These are phyloP conservation scores for Mola mola DNA, from an alignment of 2,113 vertebrate species.

Conservation along the genomic window DNA sequence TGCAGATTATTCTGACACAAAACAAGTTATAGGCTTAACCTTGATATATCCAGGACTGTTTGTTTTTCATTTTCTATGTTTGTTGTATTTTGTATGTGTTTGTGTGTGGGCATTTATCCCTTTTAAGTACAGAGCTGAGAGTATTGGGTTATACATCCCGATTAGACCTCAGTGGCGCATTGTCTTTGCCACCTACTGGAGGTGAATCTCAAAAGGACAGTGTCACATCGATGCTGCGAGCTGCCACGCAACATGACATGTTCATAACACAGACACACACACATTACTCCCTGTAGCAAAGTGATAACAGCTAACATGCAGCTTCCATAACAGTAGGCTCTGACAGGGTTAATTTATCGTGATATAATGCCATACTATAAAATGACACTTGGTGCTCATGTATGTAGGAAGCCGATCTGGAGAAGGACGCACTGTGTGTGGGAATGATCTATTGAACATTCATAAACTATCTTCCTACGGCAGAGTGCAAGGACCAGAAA, in stretches of 20 bases:
- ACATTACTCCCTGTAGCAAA: slow-evolving; percentile 23
- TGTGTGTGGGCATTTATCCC: neutral
- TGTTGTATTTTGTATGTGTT: neutral
- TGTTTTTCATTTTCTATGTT: neutral
- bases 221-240: slow-evolving; percentile 17
- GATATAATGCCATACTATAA: neutral
- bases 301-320: slow-evolving; percentile 13
- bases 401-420: neutral
- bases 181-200: slow-evolving; percentile 27
- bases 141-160: slow-evolving; percentile 30
- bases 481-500: slow-evolving; percentile 60
- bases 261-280: neutral
- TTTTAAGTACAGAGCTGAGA: slow-evolving; percentile 16
- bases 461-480: slow-evolving; percentile 67
- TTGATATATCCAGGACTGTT: slow-evolving; percentile 17
- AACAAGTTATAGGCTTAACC: slow-evolving; percentile 32
- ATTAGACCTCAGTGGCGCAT: slow-evolving; percentile 27
- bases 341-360: slow-evolving; percentile 1
- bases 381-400: neutral
- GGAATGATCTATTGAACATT: slow-evolving; percentile 47
- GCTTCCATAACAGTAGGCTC: neutral
- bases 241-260: slow-evolving; percentile 35
- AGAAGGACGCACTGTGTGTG: slow-evolving; percentile 1
- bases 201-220: slow-evolving; percentile 43
- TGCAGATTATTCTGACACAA: too few species aligned